Evolutionary conservation across 1,140 invertebrate species (phyloP).

Genomic region (Leptopilina clavipes): DNA sequence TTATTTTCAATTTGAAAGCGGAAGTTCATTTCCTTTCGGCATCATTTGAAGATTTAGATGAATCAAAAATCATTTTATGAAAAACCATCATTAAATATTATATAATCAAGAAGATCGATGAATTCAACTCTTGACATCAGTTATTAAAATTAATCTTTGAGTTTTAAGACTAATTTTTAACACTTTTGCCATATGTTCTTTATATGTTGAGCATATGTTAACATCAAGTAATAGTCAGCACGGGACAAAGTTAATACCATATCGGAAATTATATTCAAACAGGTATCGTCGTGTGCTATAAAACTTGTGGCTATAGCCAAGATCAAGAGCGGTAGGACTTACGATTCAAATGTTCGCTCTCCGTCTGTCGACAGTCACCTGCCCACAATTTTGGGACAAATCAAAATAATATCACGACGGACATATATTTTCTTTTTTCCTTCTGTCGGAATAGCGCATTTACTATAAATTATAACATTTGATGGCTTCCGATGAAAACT

Average conservation of each 20-base stretch:
- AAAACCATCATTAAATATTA: too few relatives aligned
- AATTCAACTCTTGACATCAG: background rate
- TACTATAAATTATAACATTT: background rate
- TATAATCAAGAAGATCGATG: too few relatives aligned
- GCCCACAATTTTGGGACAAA: background rate
- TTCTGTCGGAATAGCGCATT: background rate
- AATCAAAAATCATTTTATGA: too few relatives aligned
- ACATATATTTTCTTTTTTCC: background rate
- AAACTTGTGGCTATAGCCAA: background rate
- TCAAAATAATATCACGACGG: conserved; percentile 8
- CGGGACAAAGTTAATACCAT: background rate
- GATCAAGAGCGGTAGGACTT: background rate
- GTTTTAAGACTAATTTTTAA: background rate
- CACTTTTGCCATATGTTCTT: background rate
- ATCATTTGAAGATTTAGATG: too few relatives aligned
- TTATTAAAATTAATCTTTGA: background rate
- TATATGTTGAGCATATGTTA: background rate
- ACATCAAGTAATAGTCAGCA: background rate
- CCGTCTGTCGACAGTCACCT: conserved; percentile 5
- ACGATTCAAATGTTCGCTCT: background rate
- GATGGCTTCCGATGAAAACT: background rate
- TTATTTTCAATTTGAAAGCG: too few relatives aligned
- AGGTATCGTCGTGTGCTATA: background rate
- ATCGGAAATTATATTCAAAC: background rate
- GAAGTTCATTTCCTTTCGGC: too few relatives aligned